Evolutionary conservation across 1,140 invertebrate genomes (phyloP).

Genomic region (Philaenus spumarius): DNA sequence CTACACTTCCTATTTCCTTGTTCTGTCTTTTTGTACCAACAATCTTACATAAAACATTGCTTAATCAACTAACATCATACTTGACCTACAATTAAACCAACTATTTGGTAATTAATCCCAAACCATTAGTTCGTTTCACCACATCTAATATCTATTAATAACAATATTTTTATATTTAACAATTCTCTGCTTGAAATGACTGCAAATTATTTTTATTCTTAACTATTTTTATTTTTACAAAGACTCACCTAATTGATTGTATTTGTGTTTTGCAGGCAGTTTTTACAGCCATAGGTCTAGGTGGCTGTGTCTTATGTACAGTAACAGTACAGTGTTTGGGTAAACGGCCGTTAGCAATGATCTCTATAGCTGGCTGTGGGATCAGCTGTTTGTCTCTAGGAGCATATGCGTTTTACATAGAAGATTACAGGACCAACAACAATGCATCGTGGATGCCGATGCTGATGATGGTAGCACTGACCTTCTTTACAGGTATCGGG

Average conservation of each 20-base stretch:
- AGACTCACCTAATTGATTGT: too few relatives aligned
- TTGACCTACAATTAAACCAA: too few relatives aligned
- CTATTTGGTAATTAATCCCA: too few relatives aligned
- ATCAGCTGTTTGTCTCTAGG: conserved; percentile 21
- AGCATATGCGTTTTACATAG: conserved; percentile 3
- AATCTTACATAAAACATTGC: too few relatives aligned
- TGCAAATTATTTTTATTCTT: background rate
- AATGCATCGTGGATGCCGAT: conserved; percentile 18
- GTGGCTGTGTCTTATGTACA: conserved; percentile 21
- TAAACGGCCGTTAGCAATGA: conserved; percentile 34
- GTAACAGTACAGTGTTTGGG: conserved; percentile 25
- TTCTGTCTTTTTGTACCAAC: too few relatives aligned
- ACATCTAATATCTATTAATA: too few relatives aligned
- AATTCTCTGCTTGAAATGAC: too few relatives aligned
- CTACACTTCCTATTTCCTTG: too few relatives aligned
- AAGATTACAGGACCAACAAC: background rate
- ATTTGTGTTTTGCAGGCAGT: conserved; percentile 20
- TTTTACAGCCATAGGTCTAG: conserved; percentile 19
- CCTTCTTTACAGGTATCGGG: conserved; percentile 25
- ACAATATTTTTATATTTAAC: too few relatives aligned
- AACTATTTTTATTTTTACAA: too few relatives aligned
- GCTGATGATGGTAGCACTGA: conserved; percentile 23
- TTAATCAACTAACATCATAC: too few relatives aligned
- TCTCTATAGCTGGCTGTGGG: conserved; percentile 32
- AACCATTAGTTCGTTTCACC: too few relatives aligned